Base-by-base conservation (phyloP, 2,113 vertebrate genomes). In the Lanius ludovicianus region DNA sequence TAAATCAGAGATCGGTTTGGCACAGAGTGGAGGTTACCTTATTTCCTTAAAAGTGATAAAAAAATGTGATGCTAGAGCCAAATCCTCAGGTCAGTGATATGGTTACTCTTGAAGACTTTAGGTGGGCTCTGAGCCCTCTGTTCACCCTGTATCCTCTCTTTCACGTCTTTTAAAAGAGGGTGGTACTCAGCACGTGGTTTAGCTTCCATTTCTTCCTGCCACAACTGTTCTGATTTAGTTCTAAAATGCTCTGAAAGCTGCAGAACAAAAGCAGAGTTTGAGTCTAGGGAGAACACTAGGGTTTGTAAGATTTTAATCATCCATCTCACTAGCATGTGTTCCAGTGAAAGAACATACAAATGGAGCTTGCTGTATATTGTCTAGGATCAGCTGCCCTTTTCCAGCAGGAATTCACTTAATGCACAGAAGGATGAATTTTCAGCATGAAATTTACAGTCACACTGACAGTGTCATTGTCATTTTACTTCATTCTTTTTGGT, bases 381-480 rank as follows among this genome's bases (percentile, higher is more conserved):
- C 81, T 92, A 55, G 79, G 57, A 92, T 97, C 89, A 78, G 62
- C 78, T 95, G 89, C 92, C 95, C 80, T 93, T 93, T 96, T 94
- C 91, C 69, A 92, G 74, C 50, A 79, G 74, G 80, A 89, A 83
- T 67, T 87, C 50, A 71, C 88, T 94, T 87, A 92, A 82, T 20
- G 12, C 13, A 3, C 76, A 81, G 85, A 95, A 90, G 87, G 93
- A 79, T 24, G 28, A 93, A 96, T 97, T 96, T 97, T 85, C 96
- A 91, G 95, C 65, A 63, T 89, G 39, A 91, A 89, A 52, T 88
- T 91, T 95, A 84, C 59, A 77, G 84, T 90, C 69, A 68, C 52
- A 47, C 33, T 63, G 83, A 79, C 92, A 96, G 75, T 81, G 78
- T 44, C 78, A 94, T 90, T 97, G 93, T 88, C 56, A 85, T 97